A percentile compares a stretch with the other conserved stretches of the same genome.
These are phyloP conservation scores for Acanthosoma haemorrhoidale DNA, from an alignment of 2,888 invertebrate species.

Conservation along the genomic window DNA sequence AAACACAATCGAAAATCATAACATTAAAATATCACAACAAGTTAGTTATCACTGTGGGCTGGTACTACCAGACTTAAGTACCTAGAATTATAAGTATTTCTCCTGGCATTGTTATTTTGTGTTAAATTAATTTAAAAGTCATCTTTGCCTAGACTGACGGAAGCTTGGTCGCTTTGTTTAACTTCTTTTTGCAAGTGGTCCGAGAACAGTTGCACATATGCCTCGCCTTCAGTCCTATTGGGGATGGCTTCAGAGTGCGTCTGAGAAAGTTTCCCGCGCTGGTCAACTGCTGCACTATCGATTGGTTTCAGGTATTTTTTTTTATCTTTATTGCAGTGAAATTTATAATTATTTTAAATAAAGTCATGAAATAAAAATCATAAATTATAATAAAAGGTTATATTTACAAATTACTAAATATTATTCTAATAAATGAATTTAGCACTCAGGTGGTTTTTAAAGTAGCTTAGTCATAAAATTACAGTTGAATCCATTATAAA, in stretches of 20 bases:
- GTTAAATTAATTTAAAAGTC: not conserved
- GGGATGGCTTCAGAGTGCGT: slow-evolving; percentile 72
- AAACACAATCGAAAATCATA: too few species aligned
- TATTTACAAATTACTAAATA: not conserved
- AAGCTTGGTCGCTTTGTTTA: slow-evolving; percentile 81
- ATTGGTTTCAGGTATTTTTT: slow-evolving; percentile 74
- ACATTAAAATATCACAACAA: too few species aligned
- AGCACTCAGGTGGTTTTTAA: too few species aligned
- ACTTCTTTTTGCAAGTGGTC: slow-evolving; percentile 78
- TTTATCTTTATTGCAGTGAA: too few species aligned
- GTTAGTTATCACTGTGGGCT: too few species aligned
- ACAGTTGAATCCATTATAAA: too few species aligned
- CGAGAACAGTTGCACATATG: slow-evolving; percentile 87
- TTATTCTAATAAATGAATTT: too few species aligned
- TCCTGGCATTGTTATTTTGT: not conserved
- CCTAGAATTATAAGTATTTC: too few species aligned
- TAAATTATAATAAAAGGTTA: not conserved
- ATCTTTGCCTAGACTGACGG: slow-evolving; percentile 67
- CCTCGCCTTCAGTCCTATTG: slow-evolving; percentile 85
- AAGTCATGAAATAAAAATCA: too few species aligned
- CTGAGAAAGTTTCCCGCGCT: slow-evolving; percentile 87
- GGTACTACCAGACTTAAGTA: too few species aligned
- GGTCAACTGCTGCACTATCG: slow-evolving; percentile 92
- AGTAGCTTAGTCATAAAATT: too few species aligned
- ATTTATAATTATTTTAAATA: too few species aligned